Evolutionary conservation across 2,888 invertebrate species (phyloP).

Genomic region (Heliconius sara): DNA sequence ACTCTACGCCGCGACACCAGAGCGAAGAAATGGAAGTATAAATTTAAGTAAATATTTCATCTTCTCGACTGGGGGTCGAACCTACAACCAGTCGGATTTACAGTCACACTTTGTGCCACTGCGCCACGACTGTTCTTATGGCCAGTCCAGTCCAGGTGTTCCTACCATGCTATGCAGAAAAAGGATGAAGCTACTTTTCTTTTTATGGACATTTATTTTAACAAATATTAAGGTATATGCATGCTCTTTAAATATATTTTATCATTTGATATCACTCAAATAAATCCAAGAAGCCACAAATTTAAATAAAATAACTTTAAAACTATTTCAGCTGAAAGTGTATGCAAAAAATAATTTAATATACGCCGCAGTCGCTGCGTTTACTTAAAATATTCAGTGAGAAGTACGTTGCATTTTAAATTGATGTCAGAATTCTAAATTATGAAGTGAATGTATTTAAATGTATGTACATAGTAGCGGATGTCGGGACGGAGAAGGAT

Average conservation of each 20-base stretch:
- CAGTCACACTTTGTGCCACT: too few species aligned
- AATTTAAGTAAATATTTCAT: too few species aligned
- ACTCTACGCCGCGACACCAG: too few species aligned
- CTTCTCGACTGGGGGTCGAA: too few species aligned
- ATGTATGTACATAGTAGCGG: neutral
- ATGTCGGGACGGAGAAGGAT: neutral
- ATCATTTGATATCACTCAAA: neutral
- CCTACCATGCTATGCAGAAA: too few species aligned
- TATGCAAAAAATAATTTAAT: conserved; percentile 13
- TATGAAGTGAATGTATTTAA: conserved; percentile 17
- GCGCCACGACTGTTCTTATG: too few species aligned
- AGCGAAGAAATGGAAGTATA: too few species aligned
- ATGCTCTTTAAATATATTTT: neutral
- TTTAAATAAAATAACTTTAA: neutral
- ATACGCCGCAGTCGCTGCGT: conserved; percentile 3
- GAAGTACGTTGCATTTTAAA: conserved; percentile 7
- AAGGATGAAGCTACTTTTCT: too few species aligned
- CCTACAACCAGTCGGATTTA: too few species aligned
- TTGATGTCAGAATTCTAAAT: conserved; percentile 13
- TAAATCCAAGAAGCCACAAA: neutral
- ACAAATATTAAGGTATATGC: too few species aligned
- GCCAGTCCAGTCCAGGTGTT: too few species aligned
- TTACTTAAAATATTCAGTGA: conserved; percentile 18
- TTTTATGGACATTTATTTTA: too few species aligned
- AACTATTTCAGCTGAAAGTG: neutral